Conservation (phyloP, 2,888 invertebrate species). For the Homarus gammarus region DNA sequence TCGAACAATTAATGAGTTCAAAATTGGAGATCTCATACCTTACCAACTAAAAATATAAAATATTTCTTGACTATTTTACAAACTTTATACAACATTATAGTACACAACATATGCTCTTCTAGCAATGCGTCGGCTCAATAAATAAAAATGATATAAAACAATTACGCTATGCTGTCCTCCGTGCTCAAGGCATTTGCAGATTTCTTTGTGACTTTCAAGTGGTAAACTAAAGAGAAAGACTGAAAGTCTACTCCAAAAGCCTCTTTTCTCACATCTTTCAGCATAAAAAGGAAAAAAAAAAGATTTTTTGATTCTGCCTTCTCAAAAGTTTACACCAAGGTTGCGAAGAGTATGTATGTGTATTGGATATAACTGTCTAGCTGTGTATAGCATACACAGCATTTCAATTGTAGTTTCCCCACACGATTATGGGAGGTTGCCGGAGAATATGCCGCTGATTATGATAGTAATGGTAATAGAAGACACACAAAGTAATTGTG, state of each 20-base stretch:
- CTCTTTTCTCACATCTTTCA: slow-evolving; percentile 35
- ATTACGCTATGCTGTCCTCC: slow-evolving; percentile 70
- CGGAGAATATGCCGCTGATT: slow-evolving; percentile 67
- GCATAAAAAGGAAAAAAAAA: slow-evolving; percentile 22
- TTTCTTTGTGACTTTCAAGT: slow-evolving; percentile 67
- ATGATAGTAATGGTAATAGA: slow-evolving; percentile 68
- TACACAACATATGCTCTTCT: slow-evolving; percentile 74
- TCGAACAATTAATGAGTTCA: slow-evolving; percentile 70
- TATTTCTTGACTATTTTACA: slow-evolving; percentile 74
- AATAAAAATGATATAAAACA: slow-evolving; percentile 74
- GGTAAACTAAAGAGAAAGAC: slow-evolving; percentile 72
- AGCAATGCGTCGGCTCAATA: slow-evolving; percentile 72
- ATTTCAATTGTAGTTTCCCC: slow-evolving; percentile 55
- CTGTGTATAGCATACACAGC: slow-evolving; percentile 65
- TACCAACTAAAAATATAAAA: slow-evolving; percentile 75
- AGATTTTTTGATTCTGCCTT: slow-evolving; percentile 55
- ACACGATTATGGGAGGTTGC: slow-evolving; percentile 50
- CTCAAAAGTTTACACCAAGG: slow-evolving; percentile 70
- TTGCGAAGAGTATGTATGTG: slow-evolving; percentile 73
- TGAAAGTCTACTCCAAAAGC: slow-evolving; percentile 58
- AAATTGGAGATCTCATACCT: slow-evolving; percentile 74
- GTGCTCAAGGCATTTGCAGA: slow-evolving; percentile 70
- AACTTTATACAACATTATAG: slow-evolving; percentile 74
- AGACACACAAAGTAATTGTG: slow-evolving; percentile 71
- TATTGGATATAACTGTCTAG: slow-evolving; percentile 63